A percentile compares a stretch with the other conserved stretches of the same genome.
phyloP scores from a whole-genome alignment of 2,797 vertebrate species.

The Dipus sagitta region DNA sequence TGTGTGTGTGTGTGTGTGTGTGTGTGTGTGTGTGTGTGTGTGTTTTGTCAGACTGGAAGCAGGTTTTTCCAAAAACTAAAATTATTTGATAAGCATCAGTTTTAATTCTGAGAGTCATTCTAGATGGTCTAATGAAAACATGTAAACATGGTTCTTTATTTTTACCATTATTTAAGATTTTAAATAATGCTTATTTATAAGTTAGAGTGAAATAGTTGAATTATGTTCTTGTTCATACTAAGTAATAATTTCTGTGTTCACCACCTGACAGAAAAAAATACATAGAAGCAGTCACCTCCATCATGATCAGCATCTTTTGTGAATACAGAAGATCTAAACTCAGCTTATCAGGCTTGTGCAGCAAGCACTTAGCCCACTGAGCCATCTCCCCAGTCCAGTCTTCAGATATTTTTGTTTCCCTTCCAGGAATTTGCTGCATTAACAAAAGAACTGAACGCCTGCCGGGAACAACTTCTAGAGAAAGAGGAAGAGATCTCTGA shows the following conservation, averaged over 20 bases:
- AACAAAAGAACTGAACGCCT: conserved; percentile 98
- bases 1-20: neutral
- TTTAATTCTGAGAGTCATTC: neutral
- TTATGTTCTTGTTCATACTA: neutral
- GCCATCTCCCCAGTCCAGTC: too few relatives aligned
- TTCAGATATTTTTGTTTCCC: conserved; percentile 70
- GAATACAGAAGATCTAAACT: too few relatives aligned
- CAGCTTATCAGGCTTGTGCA: too few relatives aligned
- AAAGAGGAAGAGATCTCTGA: conserved; percentile 99
- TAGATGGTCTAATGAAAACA: conserved; percentile 17
- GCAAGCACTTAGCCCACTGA: too few relatives aligned
- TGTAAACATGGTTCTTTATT: neutral
- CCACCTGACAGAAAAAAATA: neutral
- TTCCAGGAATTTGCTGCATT: conserved; percentile 98
- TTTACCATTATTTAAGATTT: conserved; percentile 21
- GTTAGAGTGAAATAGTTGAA: neutral
- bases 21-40: neutral
- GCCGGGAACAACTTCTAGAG: conserved; percentile 98
- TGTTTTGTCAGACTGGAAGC: neutral
- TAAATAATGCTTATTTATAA: conserved; percentile 31
- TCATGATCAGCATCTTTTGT: too few relatives aligned
- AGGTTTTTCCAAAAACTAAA: conserved; percentile 20
- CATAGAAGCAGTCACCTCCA: neutral
- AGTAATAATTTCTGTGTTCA: neutral
- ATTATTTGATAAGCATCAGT: neutral